Conservation (phyloP, 2,113 vertebrate genomes). For the Spea multiplicata region DNA sequence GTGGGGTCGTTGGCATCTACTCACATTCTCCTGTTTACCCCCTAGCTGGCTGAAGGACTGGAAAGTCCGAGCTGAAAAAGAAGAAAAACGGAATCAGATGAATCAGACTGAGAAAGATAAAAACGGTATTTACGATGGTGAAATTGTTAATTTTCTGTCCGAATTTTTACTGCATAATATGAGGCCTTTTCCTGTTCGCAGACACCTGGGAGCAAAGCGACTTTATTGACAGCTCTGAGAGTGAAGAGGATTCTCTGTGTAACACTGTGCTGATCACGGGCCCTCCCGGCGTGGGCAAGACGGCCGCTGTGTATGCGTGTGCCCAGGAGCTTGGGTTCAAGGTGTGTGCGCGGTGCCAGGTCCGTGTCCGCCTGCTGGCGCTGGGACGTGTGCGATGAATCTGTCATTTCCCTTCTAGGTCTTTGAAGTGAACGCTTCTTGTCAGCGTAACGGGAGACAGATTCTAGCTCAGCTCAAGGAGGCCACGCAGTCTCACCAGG, state of each 20-base stretch:
- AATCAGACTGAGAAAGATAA: constrained; percentile 64
- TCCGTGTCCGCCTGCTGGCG: not conserved
- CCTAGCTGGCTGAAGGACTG: constrained; percentile 90
- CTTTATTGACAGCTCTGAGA: constrained; percentile 69
- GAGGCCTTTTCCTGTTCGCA: constrained; percentile 52
- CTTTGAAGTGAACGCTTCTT: constrained; percentile 95
- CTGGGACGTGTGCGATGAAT: not conserved
- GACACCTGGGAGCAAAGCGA: constrained; percentile 75
- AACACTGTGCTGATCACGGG: constrained; percentile 85
- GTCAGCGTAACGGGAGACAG: constrained; percentile 81
- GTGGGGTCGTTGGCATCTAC: not conserved
- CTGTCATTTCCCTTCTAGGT: constrained; percentile 64
- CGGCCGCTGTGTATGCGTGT: constrained; percentile 88
- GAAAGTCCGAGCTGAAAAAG: constrained; percentile 79
- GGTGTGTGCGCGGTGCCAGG: constrained; percentile 61
- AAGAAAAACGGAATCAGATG: constrained; percentile 72
- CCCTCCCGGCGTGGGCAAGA: constrained; percentile 87
- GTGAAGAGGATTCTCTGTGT: constrained; percentile 64
- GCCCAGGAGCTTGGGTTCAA: constrained; percentile 92
- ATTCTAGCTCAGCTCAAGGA: constrained; percentile 88
- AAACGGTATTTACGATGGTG: constrained; percentile 26
- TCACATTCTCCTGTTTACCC: constrained; percentile 37
- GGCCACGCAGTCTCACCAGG: constrained; percentile 92
- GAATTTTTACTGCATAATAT: not conserved
- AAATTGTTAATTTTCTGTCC: not conserved